phyloP scores from a whole-genome alignment of 2,797 vertebrate genomes.

The Silurus aristotelis region DNA sequence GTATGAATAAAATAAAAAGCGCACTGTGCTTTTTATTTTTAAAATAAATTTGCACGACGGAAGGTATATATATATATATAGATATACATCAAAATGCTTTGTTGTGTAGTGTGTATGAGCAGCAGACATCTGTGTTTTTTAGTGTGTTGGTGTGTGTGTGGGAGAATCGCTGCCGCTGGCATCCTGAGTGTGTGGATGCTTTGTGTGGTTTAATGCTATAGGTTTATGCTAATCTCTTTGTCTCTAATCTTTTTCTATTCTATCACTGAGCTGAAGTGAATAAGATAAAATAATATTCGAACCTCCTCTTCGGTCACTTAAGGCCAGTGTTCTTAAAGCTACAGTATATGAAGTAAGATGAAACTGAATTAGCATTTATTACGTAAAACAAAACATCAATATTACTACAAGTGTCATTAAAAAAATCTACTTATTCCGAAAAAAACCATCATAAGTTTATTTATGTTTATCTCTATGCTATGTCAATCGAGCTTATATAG shows the following conservation, averaged over 20 bases:
- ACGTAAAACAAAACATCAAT: neutral
- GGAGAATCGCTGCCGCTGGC: constrained; percentile 10
- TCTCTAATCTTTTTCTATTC: constrained; percentile 52
- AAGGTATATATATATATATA: neutral
- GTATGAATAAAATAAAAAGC: no score
- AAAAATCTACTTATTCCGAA: neutral
- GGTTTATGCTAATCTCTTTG: constrained; percentile 53
- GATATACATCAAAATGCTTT: neutral
- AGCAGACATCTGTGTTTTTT: constrained; percentile 11
- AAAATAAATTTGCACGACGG: no score
- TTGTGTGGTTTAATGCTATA: constrained; percentile 51
- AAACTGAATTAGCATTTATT: neutral
- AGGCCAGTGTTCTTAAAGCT: neutral
- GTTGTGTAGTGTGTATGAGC: neutral
- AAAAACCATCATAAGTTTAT: neutral
- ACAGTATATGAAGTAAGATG: neutral
- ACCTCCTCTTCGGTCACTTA: neutral
- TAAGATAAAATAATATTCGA: constrained; percentile 28
- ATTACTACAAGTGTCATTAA: neutral
- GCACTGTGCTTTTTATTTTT: no score
- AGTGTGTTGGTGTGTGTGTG: constrained; percentile 11
- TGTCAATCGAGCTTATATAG: neutral
- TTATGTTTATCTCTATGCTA: neutral
- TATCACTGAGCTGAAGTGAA: constrained; percentile 46
- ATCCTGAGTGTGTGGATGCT: constrained; percentile 29